Evolutionary conservation across 2,888 invertebrate genomes (phyloP).

Genomic region (Melanostoma scalare): DNA sequence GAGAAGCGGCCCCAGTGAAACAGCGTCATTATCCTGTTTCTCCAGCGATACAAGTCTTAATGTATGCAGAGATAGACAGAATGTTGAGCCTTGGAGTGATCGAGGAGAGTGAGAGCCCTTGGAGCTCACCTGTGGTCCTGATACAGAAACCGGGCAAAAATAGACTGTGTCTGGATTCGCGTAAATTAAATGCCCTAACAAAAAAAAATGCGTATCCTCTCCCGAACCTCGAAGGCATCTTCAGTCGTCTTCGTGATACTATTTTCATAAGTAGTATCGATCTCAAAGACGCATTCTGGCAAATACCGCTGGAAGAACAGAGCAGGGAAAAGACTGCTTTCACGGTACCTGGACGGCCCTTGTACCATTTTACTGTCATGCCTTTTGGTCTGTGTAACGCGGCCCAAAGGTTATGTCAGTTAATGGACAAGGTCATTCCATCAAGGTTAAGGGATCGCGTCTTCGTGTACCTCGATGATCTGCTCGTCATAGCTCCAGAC

Average conservation of each 20-base stretch:
- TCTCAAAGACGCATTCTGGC: no score
- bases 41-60: conserved; percentile 2
- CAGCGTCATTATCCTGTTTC: conserved; percentile 23
- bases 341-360: conserved; percentile 69
- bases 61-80: conserved; percentile 17
- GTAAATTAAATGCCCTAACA: conserved; percentile 16
- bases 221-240: no score
- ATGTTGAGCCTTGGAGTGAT: conserved; percentile 20
- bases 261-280: no score
- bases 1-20: conserved; percentile 30
- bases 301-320: conserved; percentile 58
- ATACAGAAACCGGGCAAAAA: conserved; percentile 12
- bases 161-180: not conserved
- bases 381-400: conserved; percentile 64
- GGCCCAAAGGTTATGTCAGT: conserved; percentile 64
- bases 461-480: no score
- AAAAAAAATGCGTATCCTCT: no score
- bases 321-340: conserved; percentile 22
- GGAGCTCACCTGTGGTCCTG: conserved; percentile 18
- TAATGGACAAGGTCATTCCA: conserved; percentile 68
- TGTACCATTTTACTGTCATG: conserved; percentile 54
- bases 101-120: conserved; percentile 10
- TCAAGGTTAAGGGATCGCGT: conserved; percentile 36
- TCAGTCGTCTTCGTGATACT: no score
- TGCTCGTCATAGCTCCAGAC: no score